Evolutionary conservation across 2,797 vertebrate species (phyloP).

Genomic region (Protonibea diacanthus): DNA sequence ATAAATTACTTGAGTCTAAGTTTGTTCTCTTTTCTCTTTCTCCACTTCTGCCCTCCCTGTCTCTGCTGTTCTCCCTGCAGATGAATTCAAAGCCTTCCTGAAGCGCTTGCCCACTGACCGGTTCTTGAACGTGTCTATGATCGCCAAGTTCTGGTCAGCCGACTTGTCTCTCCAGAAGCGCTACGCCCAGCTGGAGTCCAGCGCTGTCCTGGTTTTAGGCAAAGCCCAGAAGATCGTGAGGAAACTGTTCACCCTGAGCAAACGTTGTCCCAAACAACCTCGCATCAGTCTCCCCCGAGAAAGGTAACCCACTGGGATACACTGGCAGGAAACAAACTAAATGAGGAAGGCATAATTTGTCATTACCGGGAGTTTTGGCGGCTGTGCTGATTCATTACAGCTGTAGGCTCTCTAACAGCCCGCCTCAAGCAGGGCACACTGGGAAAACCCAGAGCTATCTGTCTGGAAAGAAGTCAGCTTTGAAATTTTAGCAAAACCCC

Average conservation of each 20-base stretch:
- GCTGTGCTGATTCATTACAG: slow-evolving; percentile 36
- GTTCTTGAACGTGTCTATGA: slow-evolving; percentile 92
- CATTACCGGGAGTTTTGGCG: slow-evolving; percentile 3
- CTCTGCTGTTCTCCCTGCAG: slow-evolving; percentile 75
- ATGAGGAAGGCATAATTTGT: slow-evolving; percentile 27
- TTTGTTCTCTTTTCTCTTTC: slow-evolving; percentile 9
- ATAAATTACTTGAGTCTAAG: slow-evolving; percentile 30
- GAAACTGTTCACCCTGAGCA: slow-evolving; percentile 96
- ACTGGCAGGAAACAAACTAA: slow-evolving; percentile 20
- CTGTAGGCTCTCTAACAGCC: slow-evolving; percentile 32
- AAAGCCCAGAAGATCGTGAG: slow-evolving; percentile 93
- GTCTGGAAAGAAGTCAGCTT: slow-evolving; percentile 32
- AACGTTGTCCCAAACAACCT: slow-evolving; percentile 94
- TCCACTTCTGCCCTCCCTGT: not conserved
- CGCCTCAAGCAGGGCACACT: not conserved
- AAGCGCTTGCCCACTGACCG: slow-evolving; percentile 91
- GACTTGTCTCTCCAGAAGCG: slow-evolving; percentile 92
- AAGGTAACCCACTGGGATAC: slow-evolving; percentile 83
- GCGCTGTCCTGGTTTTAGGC: slow-evolving; percentile 87
- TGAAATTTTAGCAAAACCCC: slow-evolving; percentile 26
- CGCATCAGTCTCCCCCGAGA: slow-evolving; percentile 93
- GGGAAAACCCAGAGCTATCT: slow-evolving; percentile 35
- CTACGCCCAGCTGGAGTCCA: slow-evolving; percentile 90
- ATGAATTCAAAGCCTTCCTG: slow-evolving; percentile 94
- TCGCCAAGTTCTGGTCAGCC: slow-evolving; percentile 93